Conservation (phyloP, 2,113 vertebrate species). For the Triplophysa tibetana region DNA sequence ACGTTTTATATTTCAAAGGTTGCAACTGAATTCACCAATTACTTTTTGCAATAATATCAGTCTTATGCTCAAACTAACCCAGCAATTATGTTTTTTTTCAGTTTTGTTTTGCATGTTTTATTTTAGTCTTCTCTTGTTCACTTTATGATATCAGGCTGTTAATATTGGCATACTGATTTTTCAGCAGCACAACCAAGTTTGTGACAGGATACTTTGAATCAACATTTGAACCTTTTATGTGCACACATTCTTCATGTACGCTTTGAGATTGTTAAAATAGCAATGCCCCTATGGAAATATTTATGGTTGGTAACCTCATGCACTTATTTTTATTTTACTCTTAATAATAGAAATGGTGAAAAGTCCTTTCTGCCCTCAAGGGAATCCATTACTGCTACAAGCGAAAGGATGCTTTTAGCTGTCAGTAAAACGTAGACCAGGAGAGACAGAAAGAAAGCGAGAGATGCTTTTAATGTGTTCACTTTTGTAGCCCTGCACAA, state of each 20-base stretch:
- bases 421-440: neutral
- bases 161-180: neutral
- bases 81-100: constrained; percentile 6
- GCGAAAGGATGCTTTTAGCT: constrained; percentile 45
- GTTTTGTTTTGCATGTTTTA: neutral
- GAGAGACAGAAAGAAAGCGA: constrained; percentile 33
- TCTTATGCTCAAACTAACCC: constrained; percentile 14
- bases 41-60: constrained; percentile 1
- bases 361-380: neutral
- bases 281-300: neutral
- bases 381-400: constrained; percentile 43
- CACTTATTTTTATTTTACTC: neutral
- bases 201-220: neutral
- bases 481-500: constrained; percentile 49
- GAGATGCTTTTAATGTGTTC: constrained; percentile 55
- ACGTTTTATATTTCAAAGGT: neutral
- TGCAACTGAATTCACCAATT: neutral
- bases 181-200: neutral
- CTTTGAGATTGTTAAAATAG: too few relatives aligned
- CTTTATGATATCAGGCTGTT: constrained; percentile 4
- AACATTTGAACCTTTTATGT: neutral
- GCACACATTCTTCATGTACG: neutral
- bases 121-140: neutral
- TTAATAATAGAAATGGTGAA: neutral
- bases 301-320: neutral